Percentiles rank a stretch among this genome's conserved stretches.
These are phyloP conservation scores for Oplegnathus fasciatus DNA, from an alignment of 2,113 vertebrate species.

Conservation along the genomic window DNA sequence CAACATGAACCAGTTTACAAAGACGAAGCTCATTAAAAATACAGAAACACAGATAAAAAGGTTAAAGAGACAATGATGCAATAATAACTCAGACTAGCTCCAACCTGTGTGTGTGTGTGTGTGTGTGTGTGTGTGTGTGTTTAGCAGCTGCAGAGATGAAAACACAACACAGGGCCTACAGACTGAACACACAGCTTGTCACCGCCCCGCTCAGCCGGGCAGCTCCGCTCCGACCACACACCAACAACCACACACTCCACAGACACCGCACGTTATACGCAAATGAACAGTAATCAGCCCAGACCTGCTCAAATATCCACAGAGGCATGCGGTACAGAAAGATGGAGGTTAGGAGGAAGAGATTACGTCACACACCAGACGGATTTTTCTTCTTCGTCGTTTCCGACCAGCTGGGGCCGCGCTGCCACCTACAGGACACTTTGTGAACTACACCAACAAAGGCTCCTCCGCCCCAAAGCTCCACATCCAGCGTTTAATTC, in stretches of 20 bases:
- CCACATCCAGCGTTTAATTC: not conserved
- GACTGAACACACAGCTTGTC: conserved; percentile 18
- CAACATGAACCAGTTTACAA: not conserved
- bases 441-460: conserved; percentile 22
- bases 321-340: conserved; percentile 78
- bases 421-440: conserved; percentile 46
- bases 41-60: not conserved
- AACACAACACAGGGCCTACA: conserved; percentile 49
- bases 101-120: not conserved
- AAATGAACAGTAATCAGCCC: not conserved
- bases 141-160: conserved; percentile 51
- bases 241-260: not conserved
- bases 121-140: not conserved
- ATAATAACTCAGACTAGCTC: not conserved
- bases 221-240: conserved; percentile 2
- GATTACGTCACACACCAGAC: conserved; percentile 73
- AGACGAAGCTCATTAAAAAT: not conserved
- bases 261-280: not conserved
- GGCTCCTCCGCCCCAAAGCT: not conserved
- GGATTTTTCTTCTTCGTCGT: conserved; percentile 43
- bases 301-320: conserved; percentile 69
- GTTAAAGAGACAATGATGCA: not conserved
- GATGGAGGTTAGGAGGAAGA: conserved; percentile 74
- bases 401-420: not conserved
- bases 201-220: not conserved